Conservation (phyloP, 1,140 invertebrate species). For the Cepaea nemoralis region DNA sequence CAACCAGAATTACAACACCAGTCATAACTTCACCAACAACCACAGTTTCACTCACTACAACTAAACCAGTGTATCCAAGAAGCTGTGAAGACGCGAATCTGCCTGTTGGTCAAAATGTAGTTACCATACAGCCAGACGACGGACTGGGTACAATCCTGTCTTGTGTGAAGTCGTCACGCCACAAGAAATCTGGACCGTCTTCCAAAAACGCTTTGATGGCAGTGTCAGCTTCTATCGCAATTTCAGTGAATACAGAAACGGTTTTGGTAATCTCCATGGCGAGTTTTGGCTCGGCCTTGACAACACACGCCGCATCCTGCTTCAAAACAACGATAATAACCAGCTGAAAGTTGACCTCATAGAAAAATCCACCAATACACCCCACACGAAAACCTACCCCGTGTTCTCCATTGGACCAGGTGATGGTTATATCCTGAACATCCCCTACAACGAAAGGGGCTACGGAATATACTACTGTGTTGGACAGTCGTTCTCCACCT, state of each 20-base stretch:
- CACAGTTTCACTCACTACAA: no score
- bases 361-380: neutral
- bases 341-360: neutral
- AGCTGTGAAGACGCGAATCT: no score
- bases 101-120: neutral
- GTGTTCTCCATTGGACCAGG: neutral
- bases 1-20: no score
- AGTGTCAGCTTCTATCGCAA: conserved; percentile 36
- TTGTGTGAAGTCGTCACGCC: neutral
- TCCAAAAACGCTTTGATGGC: conserved; percentile 76
- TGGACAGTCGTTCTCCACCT: neutral
- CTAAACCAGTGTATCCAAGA: no score
- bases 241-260: conserved; percentile 33
- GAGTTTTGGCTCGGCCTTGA: conserved; percentile 57
- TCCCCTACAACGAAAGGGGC: neutral
- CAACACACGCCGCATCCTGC: neutral
- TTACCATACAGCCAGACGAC: neutral
- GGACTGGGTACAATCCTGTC: neutral
- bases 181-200: conserved; percentile 69
- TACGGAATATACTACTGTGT: neutral
- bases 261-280: conserved; percentile 38
- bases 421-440: neutral
- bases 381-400: neutral
- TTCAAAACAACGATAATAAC: neutral
- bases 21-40: no score